phyloP scores from a whole-genome alignment of 2,113 vertebrate species.

The Gambusia holbrooki region DNA sequence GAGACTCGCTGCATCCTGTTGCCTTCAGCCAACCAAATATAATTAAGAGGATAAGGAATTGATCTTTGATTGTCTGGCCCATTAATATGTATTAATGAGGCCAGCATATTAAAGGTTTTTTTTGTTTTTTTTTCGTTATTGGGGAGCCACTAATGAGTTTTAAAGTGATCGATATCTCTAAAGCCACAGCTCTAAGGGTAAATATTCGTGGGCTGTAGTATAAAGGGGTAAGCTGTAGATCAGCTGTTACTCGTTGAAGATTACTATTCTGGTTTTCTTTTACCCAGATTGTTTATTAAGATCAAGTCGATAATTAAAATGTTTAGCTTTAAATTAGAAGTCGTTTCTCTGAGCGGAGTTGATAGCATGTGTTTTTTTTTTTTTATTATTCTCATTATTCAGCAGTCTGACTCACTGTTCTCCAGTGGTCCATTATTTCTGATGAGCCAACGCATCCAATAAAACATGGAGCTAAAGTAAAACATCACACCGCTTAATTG shows the following conservation, averaged over 20 bases:
- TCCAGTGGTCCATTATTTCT: conserved; percentile 74
- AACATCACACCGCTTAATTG: conserved; percentile 67
- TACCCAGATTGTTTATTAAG: conserved; percentile 22
- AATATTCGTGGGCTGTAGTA: conserved; percentile 27
- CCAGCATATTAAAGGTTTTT: conserved; percentile 64
- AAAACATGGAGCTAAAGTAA: conserved; percentile 65
- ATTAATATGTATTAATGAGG: conserved; percentile 76
- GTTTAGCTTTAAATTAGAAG: conserved; percentile 45
- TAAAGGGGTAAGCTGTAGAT: neutral
- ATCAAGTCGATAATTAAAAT: conserved; percentile 56
- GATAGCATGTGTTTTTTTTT: neutral
- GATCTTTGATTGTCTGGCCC: conserved; percentile 71
- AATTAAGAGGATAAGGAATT: conserved; percentile 78
- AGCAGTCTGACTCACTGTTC: conserved; percentile 56
- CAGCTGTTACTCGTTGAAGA: neutral
- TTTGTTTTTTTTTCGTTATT: conserved; percentile 40
- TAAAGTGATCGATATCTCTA: conserved; percentile 72
- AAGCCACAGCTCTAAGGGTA: conserved; percentile 45
- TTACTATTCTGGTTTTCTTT: neutral
- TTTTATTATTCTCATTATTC: conserved; percentile 41
- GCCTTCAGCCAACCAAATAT: conserved; percentile 69
- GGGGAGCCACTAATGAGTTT: conserved; percentile 75
- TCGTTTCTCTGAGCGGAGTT: conserved; percentile 26
- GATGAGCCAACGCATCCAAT: conserved; percentile 70
- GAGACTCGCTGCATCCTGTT: conserved; percentile 53